phyloP scores from a whole-genome alignment of 2,888 invertebrate species.

The Hanleya hanleyi region DNA sequence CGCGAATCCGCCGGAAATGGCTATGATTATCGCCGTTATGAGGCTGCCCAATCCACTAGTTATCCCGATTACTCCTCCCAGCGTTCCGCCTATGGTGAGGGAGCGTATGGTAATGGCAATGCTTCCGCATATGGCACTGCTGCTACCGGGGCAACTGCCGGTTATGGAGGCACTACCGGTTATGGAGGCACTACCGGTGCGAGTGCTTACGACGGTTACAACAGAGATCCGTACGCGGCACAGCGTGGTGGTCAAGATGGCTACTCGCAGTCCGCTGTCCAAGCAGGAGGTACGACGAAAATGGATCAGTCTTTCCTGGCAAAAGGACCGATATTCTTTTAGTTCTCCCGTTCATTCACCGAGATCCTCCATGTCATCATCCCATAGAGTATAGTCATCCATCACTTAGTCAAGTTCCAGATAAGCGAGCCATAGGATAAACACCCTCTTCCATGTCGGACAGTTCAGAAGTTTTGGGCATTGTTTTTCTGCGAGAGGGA shows the following conservation, averaged over 20 bases:
- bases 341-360: neutral
- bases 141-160: neutral
- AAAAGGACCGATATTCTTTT: slow-evolving; percentile 3
- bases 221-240: neutral
- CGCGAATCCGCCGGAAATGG: slow-evolving; percentile 3
- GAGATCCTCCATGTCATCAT: neutral
- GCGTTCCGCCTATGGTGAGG: neutral
- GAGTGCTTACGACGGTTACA: neutral
- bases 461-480: no score
- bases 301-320: slow-evolving; percentile 8
- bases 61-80: slow-evolving; percentile 6
- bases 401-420: no score
- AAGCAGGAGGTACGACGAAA: neutral
- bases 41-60: neutral
- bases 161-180: no score
- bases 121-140: neutral
- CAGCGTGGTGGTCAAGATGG: neutral
- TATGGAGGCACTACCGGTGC: neutral
- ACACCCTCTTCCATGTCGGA: no score
- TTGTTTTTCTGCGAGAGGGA: no score
- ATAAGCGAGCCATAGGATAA: no score
- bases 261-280: neutral
- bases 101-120: neutral
- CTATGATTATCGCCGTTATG: slow-evolving; percentile 7
- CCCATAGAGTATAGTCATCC: no score